A percentile compares a stretch with the other conserved stretches of the same genome.
phyloP scores from a whole-genome alignment of 1,140 invertebrate species.

The Camponotus pennsylvanicus region DNA sequence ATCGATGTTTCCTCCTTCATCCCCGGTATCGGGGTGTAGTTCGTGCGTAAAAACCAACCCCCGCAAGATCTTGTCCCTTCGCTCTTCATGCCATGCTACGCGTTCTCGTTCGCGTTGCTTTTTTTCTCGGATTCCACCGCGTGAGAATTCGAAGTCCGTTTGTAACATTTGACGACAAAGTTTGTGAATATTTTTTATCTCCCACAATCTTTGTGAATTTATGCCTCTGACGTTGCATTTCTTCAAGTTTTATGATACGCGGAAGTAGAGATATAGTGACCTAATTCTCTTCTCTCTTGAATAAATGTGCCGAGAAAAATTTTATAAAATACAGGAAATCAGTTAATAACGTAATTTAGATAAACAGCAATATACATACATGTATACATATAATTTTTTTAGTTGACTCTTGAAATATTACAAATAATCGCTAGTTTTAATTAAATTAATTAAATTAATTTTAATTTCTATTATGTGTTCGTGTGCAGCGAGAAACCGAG shows the following conservation, averaged over 20 bases:
- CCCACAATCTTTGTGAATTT: not conserved
- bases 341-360: not conserved
- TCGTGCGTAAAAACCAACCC: conserved; percentile 77
- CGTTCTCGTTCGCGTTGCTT: conserved; percentile 47
- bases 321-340: not conserved
- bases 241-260: not conserved
- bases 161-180: conserved; percentile 1
- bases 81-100: conserved; percentile 46
- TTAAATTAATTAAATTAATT: not conserved
- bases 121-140: conserved; percentile 21
- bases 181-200: conserved; percentile 26
- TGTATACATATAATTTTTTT: not conserved
- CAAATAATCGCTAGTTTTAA: not conserved
- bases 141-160: conserved; percentile 33
- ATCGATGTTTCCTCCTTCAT: conserved; percentile 76
- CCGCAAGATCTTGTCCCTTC: conserved; percentile 60
- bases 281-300: not conserved
- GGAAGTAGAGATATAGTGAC: conserved; percentile 4
- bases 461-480: not conserved
- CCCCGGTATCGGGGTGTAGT: conserved; percentile 72
- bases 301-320: not conserved
- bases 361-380: too few species aligned
- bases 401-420: not conserved
- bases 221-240: conserved; percentile 10
- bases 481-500: not conserved